These are phyloP conservation scores for Podilymbus podiceps DNA, from an alignment of 2,113 vertebrate genomes.

Conservation along the genomic window DNA sequence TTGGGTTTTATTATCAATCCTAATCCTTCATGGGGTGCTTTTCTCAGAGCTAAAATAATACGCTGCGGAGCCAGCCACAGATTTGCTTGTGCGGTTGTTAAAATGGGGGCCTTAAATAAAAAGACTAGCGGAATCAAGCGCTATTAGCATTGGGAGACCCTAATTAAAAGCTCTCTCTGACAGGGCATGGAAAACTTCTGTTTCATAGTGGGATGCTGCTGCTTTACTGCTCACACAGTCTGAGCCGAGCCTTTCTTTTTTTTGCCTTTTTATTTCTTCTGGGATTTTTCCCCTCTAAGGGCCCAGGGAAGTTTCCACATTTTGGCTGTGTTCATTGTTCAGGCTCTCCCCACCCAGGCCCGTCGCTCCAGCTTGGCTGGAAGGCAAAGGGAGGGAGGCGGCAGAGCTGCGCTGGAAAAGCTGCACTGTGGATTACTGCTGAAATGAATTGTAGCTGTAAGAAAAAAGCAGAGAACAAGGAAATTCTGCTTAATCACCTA, in stretches of 20 bases:
- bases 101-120: not conserved
- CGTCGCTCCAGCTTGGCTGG: not conserved
- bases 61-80: not conserved
- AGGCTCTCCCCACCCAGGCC: not conserved
- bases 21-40: slow-evolving; percentile 33
- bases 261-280: not conserved
- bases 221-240: not conserved
- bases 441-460: not conserved
- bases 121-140: not conserved
- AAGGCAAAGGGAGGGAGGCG: not conserved
- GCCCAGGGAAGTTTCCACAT: not conserved
- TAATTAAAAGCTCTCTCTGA: not conserved
- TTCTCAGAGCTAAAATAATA: not conserved
- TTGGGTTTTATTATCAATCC: slow-evolving; percentile 6
- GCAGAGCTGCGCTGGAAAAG: not conserved
- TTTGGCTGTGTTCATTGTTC: slow-evolving; percentile 10
- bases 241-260: not conserved
- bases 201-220: not conserved
- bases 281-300: not conserved
- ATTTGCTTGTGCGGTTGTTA: not conserved
- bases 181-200: not conserved
- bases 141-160: not conserved
- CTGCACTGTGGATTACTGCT: not conserved
- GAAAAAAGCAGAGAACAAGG: slow-evolving; percentile 21
- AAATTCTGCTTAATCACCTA: slow-evolving; percentile 47